phyloP scores from a whole-genome alignment of 2,888 invertebrate genomes.

The Griposia aprilina region DNA sequence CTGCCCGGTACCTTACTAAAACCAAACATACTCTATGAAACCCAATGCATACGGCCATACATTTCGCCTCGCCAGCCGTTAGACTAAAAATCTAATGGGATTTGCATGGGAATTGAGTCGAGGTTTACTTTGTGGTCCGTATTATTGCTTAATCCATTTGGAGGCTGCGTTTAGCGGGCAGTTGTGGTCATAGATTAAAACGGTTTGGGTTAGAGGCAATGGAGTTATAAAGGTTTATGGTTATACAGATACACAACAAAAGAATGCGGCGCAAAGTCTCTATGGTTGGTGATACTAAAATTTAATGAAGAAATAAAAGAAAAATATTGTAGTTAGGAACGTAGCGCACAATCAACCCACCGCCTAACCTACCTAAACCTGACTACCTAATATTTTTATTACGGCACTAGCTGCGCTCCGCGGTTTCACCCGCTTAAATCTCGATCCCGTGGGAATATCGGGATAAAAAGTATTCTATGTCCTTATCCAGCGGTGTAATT shows the following conservation, averaged over 20 bases:
- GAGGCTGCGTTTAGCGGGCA: conserved; percentile 67
- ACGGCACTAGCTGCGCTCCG: too few relatives aligned
- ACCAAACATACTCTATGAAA: conserved; percentile 2
- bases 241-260: conserved; percentile 7
- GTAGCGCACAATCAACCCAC: neutral
- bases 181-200: conserved; percentile 60
- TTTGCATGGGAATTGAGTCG: conserved; percentile 84
- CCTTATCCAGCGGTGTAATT: too few relatives aligned
- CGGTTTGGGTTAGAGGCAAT: conserved; percentile 31
- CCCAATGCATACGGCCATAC: conserved; percentile 13
- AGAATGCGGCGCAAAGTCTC: neutral
- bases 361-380: too few relatives aligned
- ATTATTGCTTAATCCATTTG: conserved; percentile 85
- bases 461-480: too few relatives aligned
- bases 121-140: conserved; percentile 74
- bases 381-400: neutral
- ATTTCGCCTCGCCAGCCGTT: conserved; percentile 66
- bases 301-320: neutral
- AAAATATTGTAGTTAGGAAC: too few relatives aligned
- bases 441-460: too few relatives aligned
- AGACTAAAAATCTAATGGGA: conserved; percentile 83
- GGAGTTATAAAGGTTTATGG: conserved; percentile 28
- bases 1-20: conserved; percentile 8
- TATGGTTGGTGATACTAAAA: neutral
- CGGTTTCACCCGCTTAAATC: too few relatives aligned